Conservation (phyloP, 2,888 invertebrate genomes). For the Drosophila nr. perissopoda region DNA sequence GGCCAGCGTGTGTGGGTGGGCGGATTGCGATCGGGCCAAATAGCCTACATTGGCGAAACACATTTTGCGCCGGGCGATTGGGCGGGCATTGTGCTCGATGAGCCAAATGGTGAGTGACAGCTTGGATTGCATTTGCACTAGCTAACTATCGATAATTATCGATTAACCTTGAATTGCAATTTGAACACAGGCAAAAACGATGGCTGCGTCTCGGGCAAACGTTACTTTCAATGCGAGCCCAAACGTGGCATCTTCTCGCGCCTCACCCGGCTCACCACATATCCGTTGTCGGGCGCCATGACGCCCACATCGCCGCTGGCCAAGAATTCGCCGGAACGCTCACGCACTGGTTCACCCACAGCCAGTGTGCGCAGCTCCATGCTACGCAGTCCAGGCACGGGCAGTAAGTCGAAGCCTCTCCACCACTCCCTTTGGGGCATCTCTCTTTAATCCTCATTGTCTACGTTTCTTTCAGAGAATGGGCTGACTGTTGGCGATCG, state of each 20-base stretch:
- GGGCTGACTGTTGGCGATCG: slow-evolving; percentile 94
- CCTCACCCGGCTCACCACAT: slow-evolving; percentile 92
- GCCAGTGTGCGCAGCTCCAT: slow-evolving; percentile 83
- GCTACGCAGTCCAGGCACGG: slow-evolving; percentile 77
- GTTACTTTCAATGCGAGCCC: slow-evolving; percentile 97
- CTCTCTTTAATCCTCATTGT: neutral
- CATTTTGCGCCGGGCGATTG: slow-evolving; percentile 99
- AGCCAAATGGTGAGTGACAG: slow-evolving; percentile 90
- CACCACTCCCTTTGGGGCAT: neutral
- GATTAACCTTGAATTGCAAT: slow-evolving; percentile 17
- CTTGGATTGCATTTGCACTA: neutral
- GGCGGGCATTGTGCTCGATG: slow-evolving; percentile 98
- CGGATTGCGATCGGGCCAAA: slow-evolving; percentile 95
- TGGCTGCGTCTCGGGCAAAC: slow-evolving; percentile 95
- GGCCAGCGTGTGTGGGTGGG: slow-evolving; percentile 98
- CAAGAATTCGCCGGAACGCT: slow-evolving; percentile 83
- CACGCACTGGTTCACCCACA: slow-evolving; percentile 84
- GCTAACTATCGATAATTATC: neutral
- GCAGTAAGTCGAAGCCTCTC: slow-evolving; percentile 74
- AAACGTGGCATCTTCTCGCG: slow-evolving; percentile 97
- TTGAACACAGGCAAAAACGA: slow-evolving; percentile 94
- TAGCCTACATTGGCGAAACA: slow-evolving; percentile 94
- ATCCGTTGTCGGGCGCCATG: slow-evolving; percentile 88
- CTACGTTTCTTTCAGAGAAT: slow-evolving; percentile 78
- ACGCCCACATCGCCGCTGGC: slow-evolving; percentile 82